phyloP scores from a whole-genome alignment of 2,797 vertebrate species.

The Epinephelus coioides region DNA sequence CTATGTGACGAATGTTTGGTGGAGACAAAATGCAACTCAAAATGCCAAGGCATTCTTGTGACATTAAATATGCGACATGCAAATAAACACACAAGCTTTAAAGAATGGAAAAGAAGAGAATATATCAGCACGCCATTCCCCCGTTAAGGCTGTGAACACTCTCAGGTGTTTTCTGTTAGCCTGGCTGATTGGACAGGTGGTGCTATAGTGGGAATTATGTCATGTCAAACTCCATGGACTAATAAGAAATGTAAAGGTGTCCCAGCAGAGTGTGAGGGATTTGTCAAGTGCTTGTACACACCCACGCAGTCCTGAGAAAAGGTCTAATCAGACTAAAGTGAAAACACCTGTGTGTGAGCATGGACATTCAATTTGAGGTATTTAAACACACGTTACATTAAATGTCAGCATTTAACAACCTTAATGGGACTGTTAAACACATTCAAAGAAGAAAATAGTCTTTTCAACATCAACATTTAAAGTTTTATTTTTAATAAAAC shows the following conservation, averaged over 20 bases:
- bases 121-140: not conserved
- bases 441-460: not conserved
- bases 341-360: conserved; percentile 14
- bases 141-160: not conserved
- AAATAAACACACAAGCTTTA: conserved; percentile 27
- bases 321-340: conserved; percentile 22
- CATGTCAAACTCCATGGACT: not conserved
- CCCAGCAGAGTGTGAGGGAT: not conserved
- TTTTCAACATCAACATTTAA: not conserved
- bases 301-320: conserved; percentile 22
- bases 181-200: conserved; percentile 1
- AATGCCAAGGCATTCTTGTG: conserved; percentile 30
- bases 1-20: conserved; percentile 25
- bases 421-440: not conserved
- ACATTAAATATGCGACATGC: conserved; percentile 11
- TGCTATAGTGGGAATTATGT: not conserved
- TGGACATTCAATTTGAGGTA: not conserved
- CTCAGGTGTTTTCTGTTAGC: conserved; percentile 20
- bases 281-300: not conserved
- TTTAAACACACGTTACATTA: not conserved
- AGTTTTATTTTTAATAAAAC: not conserved
- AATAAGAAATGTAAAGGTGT: conserved; percentile 4
- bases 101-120: not conserved
- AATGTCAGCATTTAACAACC: not conserved
- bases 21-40: conserved; percentile 29